Percentiles rank a stretch among this genome's conserved stretches.
phyloP scores from a whole-genome alignment of 2,888 invertebrate species.

The Himalopsyche japonica region DNA sequence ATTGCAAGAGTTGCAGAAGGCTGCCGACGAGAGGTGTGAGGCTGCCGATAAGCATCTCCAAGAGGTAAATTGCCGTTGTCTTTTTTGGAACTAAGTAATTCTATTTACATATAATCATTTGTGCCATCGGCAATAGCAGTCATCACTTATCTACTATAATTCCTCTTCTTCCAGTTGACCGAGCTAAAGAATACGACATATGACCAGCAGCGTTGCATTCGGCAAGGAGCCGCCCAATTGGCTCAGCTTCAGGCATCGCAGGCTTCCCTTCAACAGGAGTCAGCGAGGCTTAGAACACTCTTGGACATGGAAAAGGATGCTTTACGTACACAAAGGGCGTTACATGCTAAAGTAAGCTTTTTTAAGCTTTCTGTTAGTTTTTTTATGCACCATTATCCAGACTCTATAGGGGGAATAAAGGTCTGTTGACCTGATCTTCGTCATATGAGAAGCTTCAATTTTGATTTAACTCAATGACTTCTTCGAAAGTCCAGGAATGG shows the following conservation, averaged over 20 bases:
- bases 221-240: conserved; percentile 41
- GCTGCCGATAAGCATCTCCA: conserved; percentile 26
- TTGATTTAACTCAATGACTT: no score
- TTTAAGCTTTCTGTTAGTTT: neutral
- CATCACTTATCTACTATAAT: no score
- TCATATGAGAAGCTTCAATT: no score
- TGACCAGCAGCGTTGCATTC: conserved; percentile 63
- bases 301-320: conserved; percentile 45
- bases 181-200: conserved; percentile 58
- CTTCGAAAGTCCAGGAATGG: no score
- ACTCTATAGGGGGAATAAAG: no score
- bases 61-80: conserved; percentile 16
- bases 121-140: no score
- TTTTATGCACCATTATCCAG: no score
- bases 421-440: no score
- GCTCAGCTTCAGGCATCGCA: conserved; percentile 59
- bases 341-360: conserved; percentile 54
- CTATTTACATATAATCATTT: neutral
- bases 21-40: conserved; percentile 27
- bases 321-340: conserved; percentile 52
- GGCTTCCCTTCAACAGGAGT: conserved; percentile 58
- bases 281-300: conserved; percentile 53
- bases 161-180: conserved; percentile 43
- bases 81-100: no score
- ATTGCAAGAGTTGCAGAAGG: conserved; percentile 25